Evolutionary conservation across 2,888 invertebrate species (phyloP).

Genomic region (Cordylochernes scorpioides): DNA sequence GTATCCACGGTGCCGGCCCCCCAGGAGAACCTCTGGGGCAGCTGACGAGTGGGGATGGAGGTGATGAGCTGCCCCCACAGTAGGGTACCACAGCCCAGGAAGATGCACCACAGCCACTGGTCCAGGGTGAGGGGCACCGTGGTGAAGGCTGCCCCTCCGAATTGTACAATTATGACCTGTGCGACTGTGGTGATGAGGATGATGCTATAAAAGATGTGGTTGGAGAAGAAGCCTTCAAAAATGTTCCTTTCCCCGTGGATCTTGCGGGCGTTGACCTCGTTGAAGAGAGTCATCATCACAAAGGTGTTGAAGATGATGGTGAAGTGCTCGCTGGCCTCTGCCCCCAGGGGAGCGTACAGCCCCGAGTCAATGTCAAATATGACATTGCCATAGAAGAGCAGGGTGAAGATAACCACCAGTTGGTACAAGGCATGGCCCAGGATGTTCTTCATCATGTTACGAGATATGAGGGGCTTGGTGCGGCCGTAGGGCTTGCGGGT

Average conservation of each 20-base stretch:
- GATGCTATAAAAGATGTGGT: constrained; percentile 92
- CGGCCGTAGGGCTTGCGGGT: constrained; percentile 28
- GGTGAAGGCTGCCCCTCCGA: constrained; percentile 88
- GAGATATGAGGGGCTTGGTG: constrained; percentile 28
- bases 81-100: constrained; percentile 83
- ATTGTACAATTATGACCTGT: constrained; percentile 86
- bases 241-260: constrained; percentile 97
- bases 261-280: constrained; percentile 98
- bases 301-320: constrained; percentile 99
- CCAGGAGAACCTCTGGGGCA: constrained; percentile 61
- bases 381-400: constrained; percentile 27
- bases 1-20: constrained; percentile 65
- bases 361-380: constrained; percentile 14
- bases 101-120: constrained; percentile 96
- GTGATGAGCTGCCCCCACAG: constrained; percentile 95
- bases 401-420: constrained; percentile 27
- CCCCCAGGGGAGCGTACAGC: constrained; percentile 39
- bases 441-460: constrained; percentile 33
- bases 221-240: constrained; percentile 80
- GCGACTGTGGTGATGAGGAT: constrained; percentile 80
- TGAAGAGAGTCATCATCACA: constrained; percentile 99
- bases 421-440: constrained; percentile 31
- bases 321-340: constrained; percentile 66
- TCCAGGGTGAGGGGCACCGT: constrained; percentile 69
- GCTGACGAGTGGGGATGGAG: constrained; percentile 69